Evolutionary conservation across 2,797 vertebrate species (phyloP).

Genomic region (Enoplosus armatus): DNA sequence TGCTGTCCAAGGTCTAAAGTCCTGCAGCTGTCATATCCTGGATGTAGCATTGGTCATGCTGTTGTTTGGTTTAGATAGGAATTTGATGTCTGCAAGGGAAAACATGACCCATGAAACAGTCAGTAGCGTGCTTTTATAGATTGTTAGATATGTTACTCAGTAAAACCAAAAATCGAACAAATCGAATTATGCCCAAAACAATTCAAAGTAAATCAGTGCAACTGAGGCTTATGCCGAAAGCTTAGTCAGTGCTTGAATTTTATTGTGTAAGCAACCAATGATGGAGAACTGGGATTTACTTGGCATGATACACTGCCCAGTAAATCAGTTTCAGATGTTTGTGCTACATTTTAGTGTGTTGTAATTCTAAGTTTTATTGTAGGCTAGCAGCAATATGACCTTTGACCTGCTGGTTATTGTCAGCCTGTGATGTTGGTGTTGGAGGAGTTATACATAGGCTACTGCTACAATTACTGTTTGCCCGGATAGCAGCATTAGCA

Average conservation of each 20-base stretch:
- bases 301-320: background rate
- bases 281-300: background rate
- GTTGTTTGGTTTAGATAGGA: slow-evolving; percentile 48
- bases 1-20: slow-evolving; percentile 75
- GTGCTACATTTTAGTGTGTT: background rate
- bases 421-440: background rate
- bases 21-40: slow-evolving; percentile 71
- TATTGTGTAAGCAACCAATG: background rate
- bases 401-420: slow-evolving; percentile 6
- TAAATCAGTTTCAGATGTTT: background rate
- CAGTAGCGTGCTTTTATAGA: slow-evolving; percentile 12
- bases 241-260: background rate
- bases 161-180: background rate
- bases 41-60: slow-evolving; percentile 58
- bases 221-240: background rate
- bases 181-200: background rate
- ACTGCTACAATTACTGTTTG: background rate
- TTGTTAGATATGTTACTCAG: background rate
- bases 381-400: background rate
- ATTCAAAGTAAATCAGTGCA: background rate
- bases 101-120: slow-evolving; percentile 59
- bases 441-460: background rate
- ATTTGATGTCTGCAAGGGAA: slow-evolving; percentile 46
- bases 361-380: background rate
- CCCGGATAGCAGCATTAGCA: background rate